Evolutionary conservation across 1,140 invertebrate species (phyloP), one percentile per base, ranked within the genome.

Genomic region (Rhynchophorus ferrugineus): DNA sequence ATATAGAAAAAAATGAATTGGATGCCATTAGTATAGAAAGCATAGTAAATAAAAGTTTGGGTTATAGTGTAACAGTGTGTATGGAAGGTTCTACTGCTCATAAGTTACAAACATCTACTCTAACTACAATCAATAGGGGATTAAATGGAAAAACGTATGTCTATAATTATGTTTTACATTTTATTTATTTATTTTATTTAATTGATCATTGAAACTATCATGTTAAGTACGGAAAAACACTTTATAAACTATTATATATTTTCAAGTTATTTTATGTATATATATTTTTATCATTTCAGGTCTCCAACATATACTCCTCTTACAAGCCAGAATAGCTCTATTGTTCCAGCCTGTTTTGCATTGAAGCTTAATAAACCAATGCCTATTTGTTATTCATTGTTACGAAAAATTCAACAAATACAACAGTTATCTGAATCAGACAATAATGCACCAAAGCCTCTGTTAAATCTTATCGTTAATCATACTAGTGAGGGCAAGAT

Each of bases 331-430:
- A 98, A 97, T 73, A 94, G 89, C 57, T 84, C 85, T 29, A 81
- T 85, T 63, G 72, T 98, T 60, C 91, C 92, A 1, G 93, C 92
- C 0, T 89, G 84, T 65, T 97, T 95, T 74, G 86, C 91, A 1
- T 73, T 98, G 14, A 86, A 86, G 55, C 72, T 98, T 11, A 84
- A 84, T 19, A 84, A 90, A 63, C 87, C 91, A 1, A 83, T 94
- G 73, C 89, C 92, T 3, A 81, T 96, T 42, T 89, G 89, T 62
- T 68, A 81, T 21, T 79, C 82, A 35, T 69, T 91, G 17, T 73
- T 91, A n/a, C 75, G 81, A 54, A 74, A 78, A 60, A 86, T 90
- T 63, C 77, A 83, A 66, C 80, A 73, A 74, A 80, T 83, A 48
- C 76, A 83, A 67, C 80, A 71, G 72, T 80, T 83, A 51, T 91